Evolutionary conservation across 1,140 invertebrate genomes (phyloP), one percentile per base, ranked within the genome.

Genomic region (Augochlora pura): DNA sequence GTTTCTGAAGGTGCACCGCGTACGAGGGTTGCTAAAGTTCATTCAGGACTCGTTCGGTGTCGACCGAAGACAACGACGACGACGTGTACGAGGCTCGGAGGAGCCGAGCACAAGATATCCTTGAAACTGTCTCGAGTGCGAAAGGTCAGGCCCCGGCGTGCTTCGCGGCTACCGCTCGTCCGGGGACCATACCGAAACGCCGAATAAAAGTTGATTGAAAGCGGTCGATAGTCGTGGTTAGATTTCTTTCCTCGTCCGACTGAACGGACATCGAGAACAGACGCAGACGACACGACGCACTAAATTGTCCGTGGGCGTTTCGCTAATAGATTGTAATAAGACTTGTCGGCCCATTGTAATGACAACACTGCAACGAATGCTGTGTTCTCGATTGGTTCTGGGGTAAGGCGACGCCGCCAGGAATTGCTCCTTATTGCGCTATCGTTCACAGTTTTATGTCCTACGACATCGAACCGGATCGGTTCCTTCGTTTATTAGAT

Each of bases 241-340:
- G 10, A 46, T 46, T 46, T 46, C 42, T 32, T 32, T 32, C 32
- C 32, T 32, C 32, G 32, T 32, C 32, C 32, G 32, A 32, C 32
- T 32, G 32, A 32, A 32, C 49, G 14, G 42, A 42, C 23, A 70
- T 27, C 10, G 49, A 14, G 12, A 52, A 14, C 49, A 32, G 39
- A 72, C 60, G n/a, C 63, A 67, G 77, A 75, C 66, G 73, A 46
- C 27, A 67, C 76, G 39, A 62, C 54, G 67, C 52, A 21, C 71
- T 85, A 84, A 89, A 89, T 89, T 88, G 87, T 86, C 73, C 75
- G 88, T 89, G 86, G 88, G 88, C 87, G 88, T 88, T 80, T 75
- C 73, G 79, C 87, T 89, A 86, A 89, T 89, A 85, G 87, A 81
- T 89, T 81, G 86, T 87, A 89, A 89, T 88, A 85, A 87, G 84